Percentiles rank a stretch among this genome's conserved stretches.
Conservation (phyloP, 1,140 invertebrate genomes). For the Diplogasteroides magnus region DNA sequence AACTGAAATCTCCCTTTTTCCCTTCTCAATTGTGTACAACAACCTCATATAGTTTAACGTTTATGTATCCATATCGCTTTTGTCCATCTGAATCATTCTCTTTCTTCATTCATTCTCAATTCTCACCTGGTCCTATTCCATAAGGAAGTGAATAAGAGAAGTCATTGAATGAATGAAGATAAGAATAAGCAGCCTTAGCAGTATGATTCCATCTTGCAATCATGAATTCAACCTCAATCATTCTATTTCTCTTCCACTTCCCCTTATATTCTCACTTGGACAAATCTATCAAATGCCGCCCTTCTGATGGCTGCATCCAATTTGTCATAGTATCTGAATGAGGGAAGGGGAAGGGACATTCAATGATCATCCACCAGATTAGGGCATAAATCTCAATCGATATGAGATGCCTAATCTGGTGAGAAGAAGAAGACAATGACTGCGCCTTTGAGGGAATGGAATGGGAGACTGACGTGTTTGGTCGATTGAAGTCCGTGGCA, state of each 20-base stretch:
- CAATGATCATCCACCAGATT: too few species aligned
- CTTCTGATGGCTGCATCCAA: conserved; percentile 24
- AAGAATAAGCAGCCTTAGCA: conserved; percentile 2
- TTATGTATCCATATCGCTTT: conserved; percentile 5
- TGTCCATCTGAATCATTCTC: conserved; percentile 18
- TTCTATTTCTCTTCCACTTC: conserved; percentile 71
- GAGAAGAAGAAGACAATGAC: too few species aligned
- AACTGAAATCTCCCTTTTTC: not conserved
- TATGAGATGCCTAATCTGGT: too few species aligned
- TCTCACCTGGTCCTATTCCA: conserved; percentile 4
- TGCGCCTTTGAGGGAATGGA: too few species aligned
- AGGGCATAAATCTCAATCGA: too few species aligned
- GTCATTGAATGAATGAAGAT: conserved; percentile 17
- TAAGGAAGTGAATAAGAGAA: conserved; percentile 18
- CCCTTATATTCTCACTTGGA: conserved; percentile 1
- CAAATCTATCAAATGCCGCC: conserved; percentile 23
- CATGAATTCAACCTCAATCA: conserved; percentile 78
- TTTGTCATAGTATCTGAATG: conserved; percentile 16
- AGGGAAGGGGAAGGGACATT: too few species aligned
- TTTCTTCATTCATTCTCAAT: conserved; percentile 4
- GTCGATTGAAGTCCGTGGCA: conserved; percentile 64
- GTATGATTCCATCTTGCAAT: conserved; percentile 25
- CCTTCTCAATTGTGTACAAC: conserved; percentile 13
- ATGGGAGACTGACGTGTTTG: conserved; percentile 6
- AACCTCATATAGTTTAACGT: conserved; percentile 9